phyloP scores from a whole-genome alignment of 2,113 vertebrate species.

The Psittacula cyanocephala region DNA sequence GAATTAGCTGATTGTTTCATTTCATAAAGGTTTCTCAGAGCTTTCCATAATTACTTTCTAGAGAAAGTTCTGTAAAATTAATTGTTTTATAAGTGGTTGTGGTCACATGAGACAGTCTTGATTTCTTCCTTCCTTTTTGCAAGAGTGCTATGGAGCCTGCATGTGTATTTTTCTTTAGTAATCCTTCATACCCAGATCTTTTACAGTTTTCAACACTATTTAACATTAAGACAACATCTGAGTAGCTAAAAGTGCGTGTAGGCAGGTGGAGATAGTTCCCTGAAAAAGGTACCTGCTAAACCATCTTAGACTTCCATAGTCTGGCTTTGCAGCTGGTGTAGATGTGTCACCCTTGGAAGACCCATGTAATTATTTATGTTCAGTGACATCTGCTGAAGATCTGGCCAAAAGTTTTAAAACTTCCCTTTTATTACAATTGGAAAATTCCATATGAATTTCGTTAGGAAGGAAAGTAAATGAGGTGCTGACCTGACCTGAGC shows the following conservation, averaged over 20 bases:
- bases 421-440: not conserved
- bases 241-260: not conserved
- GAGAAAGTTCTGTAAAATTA: not conserved
- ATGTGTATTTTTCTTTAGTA: not conserved
- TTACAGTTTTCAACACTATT: not conserved
- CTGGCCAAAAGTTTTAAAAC: not conserved
- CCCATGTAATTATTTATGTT: not conserved
- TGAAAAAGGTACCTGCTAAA: not conserved
- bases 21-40: not conserved
- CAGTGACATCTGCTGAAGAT: not conserved
- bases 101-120: not conserved
- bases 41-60: not conserved
- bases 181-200: not conserved
- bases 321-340: not conserved
- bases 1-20: not conserved
- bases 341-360: not conserved
- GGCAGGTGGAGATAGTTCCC: not conserved
- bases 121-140: not conserved
- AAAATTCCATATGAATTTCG: not conserved
- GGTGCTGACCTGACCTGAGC: not conserved
- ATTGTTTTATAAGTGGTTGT: not conserved
- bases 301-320: not conserved
- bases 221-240: not conserved
- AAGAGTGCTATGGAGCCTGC: not conserved
- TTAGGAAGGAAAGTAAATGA: not conserved